Percentiles rank a stretch among this genome's conserved stretches.
These are phyloP conservation scores for Pseudorectes ferrugineus DNA, from an alignment of 2,113 vertebrate species.

Conservation along the genomic window DNA sequence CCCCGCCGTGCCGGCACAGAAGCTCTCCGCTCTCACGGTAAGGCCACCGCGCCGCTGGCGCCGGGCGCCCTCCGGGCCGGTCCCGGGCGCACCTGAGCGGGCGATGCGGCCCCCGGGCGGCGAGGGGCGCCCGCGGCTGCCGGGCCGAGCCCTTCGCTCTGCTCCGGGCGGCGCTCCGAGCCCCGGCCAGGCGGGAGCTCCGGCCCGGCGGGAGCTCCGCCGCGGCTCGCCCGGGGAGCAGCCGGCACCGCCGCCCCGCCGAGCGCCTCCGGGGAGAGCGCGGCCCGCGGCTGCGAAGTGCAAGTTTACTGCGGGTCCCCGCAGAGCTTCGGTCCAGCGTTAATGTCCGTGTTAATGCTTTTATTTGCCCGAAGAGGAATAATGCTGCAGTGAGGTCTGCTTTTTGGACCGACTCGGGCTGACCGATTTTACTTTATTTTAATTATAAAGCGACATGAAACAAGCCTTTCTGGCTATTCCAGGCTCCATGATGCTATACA, in stretches of 20 bases:
- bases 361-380: background rate
- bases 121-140: too few relatives aligned
- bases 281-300: background rate
- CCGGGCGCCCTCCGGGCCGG: too few relatives aligned
- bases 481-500: background rate
- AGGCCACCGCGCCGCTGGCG: background rate
- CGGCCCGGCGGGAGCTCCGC: background rate
- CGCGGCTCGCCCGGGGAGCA: background rate
- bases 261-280: too few relatives aligned
- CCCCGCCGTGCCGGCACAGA: conserved; percentile 64
- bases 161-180: background rate
- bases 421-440: background rate
- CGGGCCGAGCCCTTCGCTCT: too few relatives aligned
- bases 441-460: background rate
- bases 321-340: background rate
- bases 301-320: background rate
- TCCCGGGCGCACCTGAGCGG: background rate
- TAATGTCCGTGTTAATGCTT: background rate
- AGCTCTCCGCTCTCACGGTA: conserved; percentile 76
- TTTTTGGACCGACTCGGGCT: background rate
- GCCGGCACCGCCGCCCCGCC: background rate
- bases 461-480: background rate
- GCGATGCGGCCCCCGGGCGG: background rate
- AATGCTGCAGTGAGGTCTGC: background rate
- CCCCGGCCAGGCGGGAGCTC: background rate